Percentiles rank a stretch among this genome's conserved stretches.
phyloP scores from a whole-genome alignment of 2,797 vertebrate species.

The Sebastes minor region DNA sequence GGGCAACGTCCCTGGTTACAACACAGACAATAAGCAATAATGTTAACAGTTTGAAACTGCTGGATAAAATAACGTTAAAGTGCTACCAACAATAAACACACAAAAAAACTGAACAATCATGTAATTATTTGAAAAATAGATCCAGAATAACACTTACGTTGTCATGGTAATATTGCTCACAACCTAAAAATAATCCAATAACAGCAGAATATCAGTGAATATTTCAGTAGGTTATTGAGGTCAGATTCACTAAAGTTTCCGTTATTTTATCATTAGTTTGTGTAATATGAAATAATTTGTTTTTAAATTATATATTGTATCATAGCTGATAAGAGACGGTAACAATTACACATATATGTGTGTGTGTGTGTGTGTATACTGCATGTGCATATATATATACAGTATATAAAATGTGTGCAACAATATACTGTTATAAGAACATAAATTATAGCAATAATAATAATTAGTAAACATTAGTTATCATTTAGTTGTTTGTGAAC shows the following conservation, averaged over 20 bases:
- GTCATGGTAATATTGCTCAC: rapidly evolving
- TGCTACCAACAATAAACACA: background rate
- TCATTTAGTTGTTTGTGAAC: too few species aligned
- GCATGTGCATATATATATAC: too few species aligned
- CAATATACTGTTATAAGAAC: too few species aligned
- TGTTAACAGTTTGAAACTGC: background rate
- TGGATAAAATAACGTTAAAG: rapidly evolving
- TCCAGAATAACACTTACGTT: background rate
- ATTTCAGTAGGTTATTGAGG: background rate
- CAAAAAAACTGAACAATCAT: background rate
- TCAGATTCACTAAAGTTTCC: background rate
- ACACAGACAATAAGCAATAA: background rate
- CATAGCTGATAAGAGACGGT: too few species aligned
- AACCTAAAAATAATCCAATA: constrained; percentile 9
- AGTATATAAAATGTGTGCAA: too few species aligned
- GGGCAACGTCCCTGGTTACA: rapidly evolving
- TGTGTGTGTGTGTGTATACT: too few species aligned
- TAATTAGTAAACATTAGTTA: too few species aligned
- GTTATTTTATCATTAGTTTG: too few species aligned
- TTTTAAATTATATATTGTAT: too few species aligned
- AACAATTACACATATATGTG: too few species aligned
- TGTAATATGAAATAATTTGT: too few species aligned
- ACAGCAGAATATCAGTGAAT: background rate
- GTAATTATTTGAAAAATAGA: background rate
- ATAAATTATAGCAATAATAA: too few species aligned